Percentiles rank a stretch among this genome's conserved stretches.
Conservation (phyloP, 2,113 vertebrate species). For the Crotophaga sulcirostris region DNA sequence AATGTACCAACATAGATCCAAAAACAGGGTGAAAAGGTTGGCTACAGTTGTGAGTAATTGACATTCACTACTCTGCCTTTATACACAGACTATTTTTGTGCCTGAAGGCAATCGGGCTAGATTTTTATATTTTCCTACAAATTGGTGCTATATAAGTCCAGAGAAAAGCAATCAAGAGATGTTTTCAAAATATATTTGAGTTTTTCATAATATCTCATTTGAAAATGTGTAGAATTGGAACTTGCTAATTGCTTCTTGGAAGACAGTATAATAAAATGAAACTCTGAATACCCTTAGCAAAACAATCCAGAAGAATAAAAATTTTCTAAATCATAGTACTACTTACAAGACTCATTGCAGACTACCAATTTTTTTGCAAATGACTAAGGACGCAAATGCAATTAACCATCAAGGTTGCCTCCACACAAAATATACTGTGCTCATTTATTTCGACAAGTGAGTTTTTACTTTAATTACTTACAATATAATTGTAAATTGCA, state of each 20-base stretch:
- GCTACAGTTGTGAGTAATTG: not conserved
- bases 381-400: not conserved
- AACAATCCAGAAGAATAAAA: not conserved
- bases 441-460: constrained; percentile 57
- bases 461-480: constrained; percentile 48
- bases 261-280: not conserved
- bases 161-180: not conserved
- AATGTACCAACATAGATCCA: not conserved
- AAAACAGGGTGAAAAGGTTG: not conserved
- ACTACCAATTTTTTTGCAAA: not conserved
- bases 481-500: constrained; percentile 6
- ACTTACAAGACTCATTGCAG: not conserved
- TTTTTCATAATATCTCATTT: constrained; percentile 2
- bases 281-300: not conserved
- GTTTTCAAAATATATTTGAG: not conserved
- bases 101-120: not conserved
- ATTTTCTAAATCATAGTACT: not conserved
- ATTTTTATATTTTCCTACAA: not conserved
- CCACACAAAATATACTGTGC: not conserved
- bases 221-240: not conserved
- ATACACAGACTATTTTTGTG: not conserved
- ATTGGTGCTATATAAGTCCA: not conserved
- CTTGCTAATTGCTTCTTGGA: constrained; percentile 10
- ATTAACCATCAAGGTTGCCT: constrained; percentile 21
- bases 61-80: not conserved